Conservation (phyloP, 2,888 invertebrate species). For the Conomelus anceps region DNA sequence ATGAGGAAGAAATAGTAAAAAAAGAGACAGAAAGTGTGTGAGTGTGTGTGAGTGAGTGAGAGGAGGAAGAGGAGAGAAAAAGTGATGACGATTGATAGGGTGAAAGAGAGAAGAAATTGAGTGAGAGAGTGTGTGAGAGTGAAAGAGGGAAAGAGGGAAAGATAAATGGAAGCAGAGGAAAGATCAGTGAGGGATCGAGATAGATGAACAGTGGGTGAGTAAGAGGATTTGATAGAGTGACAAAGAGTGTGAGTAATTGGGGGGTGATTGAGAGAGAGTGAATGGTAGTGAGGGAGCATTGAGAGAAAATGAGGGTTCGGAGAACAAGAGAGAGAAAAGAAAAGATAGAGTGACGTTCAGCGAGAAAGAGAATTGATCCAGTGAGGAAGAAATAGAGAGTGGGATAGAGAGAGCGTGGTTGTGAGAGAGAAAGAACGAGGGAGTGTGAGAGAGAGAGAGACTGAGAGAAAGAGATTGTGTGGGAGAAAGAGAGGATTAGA, state of each 20-base stretch:
- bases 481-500: neutral
- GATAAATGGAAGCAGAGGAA: neutral
- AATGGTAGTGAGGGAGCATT: too few species aligned
- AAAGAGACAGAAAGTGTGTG: too few species aligned
- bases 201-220: too few species aligned
- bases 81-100: too few species aligned
- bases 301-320: neutral
- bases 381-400: neutral
- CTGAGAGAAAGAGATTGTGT: neutral
- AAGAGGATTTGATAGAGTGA: too few species aligned
- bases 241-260: too few species aligned
- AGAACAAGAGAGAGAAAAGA: neutral
- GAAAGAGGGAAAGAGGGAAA: neutral
- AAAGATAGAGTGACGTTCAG: neutral
- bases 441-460: neutral
- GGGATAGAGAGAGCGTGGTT: neutral
- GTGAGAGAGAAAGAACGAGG: neutral
- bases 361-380: too few species aligned
- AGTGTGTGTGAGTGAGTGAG: too few species aligned
- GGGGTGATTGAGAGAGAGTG: too few species aligned
- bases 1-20: neutral
- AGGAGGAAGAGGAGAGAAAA: too few species aligned
- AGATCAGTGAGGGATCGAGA: too few species aligned
- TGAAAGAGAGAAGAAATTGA: neutral
- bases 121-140: neutral